Evolutionary conservation across 2,113 vertebrate genomes (phyloP), one percentile per base, ranked within the genome.

Genomic region (Notarius lentiginosus): DNA sequence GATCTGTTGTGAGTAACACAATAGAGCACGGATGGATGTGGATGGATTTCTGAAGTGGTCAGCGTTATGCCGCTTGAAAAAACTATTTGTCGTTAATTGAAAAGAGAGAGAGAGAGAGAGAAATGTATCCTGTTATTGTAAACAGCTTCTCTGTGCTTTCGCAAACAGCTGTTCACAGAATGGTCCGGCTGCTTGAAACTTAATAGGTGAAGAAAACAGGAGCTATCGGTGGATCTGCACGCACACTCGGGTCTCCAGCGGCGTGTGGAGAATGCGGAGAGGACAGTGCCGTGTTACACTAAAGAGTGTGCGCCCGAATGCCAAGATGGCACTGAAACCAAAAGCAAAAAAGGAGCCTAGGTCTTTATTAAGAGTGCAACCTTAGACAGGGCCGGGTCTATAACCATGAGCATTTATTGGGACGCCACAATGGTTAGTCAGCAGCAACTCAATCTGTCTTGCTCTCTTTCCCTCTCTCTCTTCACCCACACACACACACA

Each of bases 381-480:
- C 88, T 89, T 94, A 94, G 92, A 94, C 92, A 90, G 90, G 90
- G 90, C 92, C 92, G 90, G 90, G 91, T 90, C 91, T 91, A 93
- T 94, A 93, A 94, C 93, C 91, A 92, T 90, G 86, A 85, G 91
- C 91, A 92, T 94, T 94, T 95, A 94, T 94, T 94, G 93, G 93
- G 93, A 94, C 89, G 91, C 92, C 93, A 94, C 94, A 92, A 95
- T 93, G 93, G 93, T 94, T 94, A 94, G 93, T 95, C 93, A 93
- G 92, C 93, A 94, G 92, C 93, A 94, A 94, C 93, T 92, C 90
- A 92, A 94, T 95, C 95, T 94, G 92, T 87, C 82, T 84, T 53
- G 75, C 83, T 41, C 66, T 55, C 27, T 70, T 83, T 61, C 17
- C 18, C 56, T 82, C 66, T 86, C 34, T 81, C 79, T 86, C 76